Evolutionary conservation across 2,797 vertebrate genomes (phyloP), one percentile per base, ranked within the genome.

Genomic region (Serranus cabrilla): DNA sequence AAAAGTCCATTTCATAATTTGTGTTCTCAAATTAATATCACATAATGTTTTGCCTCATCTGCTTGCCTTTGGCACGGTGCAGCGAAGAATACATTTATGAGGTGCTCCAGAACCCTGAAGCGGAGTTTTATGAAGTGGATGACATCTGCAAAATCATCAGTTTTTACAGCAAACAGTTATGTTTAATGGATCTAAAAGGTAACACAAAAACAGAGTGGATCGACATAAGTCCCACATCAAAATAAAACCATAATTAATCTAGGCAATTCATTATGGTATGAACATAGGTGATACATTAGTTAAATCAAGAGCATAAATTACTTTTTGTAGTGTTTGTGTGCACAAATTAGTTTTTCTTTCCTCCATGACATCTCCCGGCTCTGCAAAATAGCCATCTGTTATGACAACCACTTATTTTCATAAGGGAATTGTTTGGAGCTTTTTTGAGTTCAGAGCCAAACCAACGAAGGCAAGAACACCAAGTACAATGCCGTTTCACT

Each of bases 361-460:
- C 7, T 43, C 18, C 39, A 31, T 55, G 17, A 52, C 20, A 18
- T 9, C 50, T 54, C 40, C 40, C 8, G 13, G 39, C n/a, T 64
- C 27, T 68, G 27, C 23, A 23, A 57, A 57, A 25, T 6, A 57
- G 31, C 65, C 65, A 68, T 57, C 52, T 46, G 52, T 39, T 67
- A 31, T 31, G 40, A 55, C 20, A 43, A 43, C 23, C 2, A 31
- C 45, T 31, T 7, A 31, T 52, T 54, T 43, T 58, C 34, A 40
- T 47, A 25, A 1, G 16, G 20, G 43, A 45, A 18, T 45, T 45
- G 16, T 45, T 45, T 45, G 43, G 43, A 45, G 43, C 6, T 16
- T 45, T 43, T 18, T 17, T 7, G 16, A 18, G 43, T 45, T 8
- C 7, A 16, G 43, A 45, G 43, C 43, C 43, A 45, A 45, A 17